A percentile compares a stretch with the other conserved stretches of the same genome.
Evolutionary conservation across 2,888 invertebrate genomes (phyloP).

Genomic region (Rotaria sp.): DNA sequence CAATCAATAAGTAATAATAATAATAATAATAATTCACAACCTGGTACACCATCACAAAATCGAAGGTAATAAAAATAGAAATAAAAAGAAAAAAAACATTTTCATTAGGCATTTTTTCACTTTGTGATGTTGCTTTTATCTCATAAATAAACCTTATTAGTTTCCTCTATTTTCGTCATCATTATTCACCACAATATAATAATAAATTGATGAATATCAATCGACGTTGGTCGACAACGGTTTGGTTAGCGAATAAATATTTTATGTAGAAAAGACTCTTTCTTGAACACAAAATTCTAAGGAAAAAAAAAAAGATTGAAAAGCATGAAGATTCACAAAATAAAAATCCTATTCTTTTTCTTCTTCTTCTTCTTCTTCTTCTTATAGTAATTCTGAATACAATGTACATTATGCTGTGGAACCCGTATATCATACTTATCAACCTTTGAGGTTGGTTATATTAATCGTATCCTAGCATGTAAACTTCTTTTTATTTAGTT

Average conservation of each 20-base stretch:
- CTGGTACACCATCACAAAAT: background rate
- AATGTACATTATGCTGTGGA: background rate
- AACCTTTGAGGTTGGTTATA: background rate
- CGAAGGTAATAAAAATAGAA: background rate
- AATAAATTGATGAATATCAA: background rate
- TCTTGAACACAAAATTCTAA: background rate
- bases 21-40: background rate
- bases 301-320: background rate
- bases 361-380: background rate
- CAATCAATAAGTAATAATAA: background rate
- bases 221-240: slow-evolving; percentile 18
- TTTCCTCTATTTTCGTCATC: background rate
- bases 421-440: background rate
- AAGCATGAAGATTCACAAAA: background rate
- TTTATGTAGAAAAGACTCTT: background rate
- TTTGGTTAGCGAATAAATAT: background rate
- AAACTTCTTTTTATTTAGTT: background rate
- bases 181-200: background rate
- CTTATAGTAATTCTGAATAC: background rate
- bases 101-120: background rate
- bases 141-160: background rate
- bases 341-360: background rate
- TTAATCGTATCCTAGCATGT: background rate
- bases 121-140: background rate
- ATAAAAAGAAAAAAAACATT: no score